Evolutionary conservation across 37 sponge, comb jelly and placozoan species (phyloP).

Genomic region (Hormiphora californensis): DNA sequence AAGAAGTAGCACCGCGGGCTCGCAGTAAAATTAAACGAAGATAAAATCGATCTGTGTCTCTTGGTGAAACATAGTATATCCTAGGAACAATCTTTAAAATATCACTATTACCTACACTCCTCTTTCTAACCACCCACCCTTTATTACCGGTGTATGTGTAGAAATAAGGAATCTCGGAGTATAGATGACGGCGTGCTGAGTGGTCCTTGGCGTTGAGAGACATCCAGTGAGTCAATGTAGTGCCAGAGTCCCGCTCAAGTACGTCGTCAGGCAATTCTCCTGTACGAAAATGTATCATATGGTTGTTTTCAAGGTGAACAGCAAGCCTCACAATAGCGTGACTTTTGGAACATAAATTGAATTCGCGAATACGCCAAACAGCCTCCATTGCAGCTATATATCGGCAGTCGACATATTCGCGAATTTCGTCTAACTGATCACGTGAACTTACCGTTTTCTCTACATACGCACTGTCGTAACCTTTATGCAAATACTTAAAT

Average conservation of each 20-base stretch:
- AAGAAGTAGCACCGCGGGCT: background rate
- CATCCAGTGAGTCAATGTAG: background rate
- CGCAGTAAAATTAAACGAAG: background rate
- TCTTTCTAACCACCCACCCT: too few relatives aligned
- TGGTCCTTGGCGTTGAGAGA: background rate
- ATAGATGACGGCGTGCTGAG: background rate
- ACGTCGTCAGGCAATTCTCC: background rate
- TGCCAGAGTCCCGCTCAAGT: background rate
- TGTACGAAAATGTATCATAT: background rate
- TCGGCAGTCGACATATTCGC: background rate
- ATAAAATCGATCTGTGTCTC: background rate
- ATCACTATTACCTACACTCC: too few relatives aligned
- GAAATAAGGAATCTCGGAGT: background rate
- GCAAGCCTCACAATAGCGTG: background rate
- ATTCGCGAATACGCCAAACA: background rate
- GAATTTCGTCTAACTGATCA: background rate
- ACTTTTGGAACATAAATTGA: background rate
- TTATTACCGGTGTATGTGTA: too few relatives aligned
- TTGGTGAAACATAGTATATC: constrained; percentile 2
- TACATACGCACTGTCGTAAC: background rate
- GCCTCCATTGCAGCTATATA: constrained; percentile 4
- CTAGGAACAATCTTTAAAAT: background rate
- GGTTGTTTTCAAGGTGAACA: background rate
- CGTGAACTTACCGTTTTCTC: background rate
- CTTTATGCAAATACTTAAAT: background rate